Conservation (phyloP, 2,113 vertebrate species). For the Poeciliopsis turrubarensis region DNA sequence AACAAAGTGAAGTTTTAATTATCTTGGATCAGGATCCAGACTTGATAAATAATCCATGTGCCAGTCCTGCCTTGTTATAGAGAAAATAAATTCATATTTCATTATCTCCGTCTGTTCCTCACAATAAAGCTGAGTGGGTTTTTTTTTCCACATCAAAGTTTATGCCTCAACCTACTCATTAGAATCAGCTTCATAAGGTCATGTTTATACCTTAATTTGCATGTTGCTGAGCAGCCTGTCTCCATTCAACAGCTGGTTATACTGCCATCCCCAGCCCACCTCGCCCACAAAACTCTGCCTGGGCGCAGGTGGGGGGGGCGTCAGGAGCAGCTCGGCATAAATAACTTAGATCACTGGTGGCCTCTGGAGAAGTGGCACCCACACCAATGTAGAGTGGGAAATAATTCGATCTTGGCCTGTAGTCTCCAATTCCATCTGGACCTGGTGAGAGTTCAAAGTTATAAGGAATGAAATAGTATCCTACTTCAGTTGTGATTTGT, state of each 20-base stretch:
- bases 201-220: slow-evolving; percentile 77
- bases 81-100: background rate
- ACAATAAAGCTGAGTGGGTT: background rate
- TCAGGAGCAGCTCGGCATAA: slow-evolving; percentile 64
- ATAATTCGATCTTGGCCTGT: slow-evolving; percentile 72
- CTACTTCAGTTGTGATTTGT: background rate
- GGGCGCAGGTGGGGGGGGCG: slow-evolving; percentile 5
- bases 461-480: background rate
- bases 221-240: slow-evolving; percentile 65
- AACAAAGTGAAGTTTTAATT: background rate
- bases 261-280: slow-evolving; percentile 79
- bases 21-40: background rate
- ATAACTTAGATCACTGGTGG: slow-evolving; percentile 74
- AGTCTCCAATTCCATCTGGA: slow-evolving; percentile 78
- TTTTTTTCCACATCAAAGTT: slow-evolving; percentile 3
- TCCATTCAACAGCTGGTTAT: slow-evolving; percentile 69
- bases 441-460: slow-evolving; percentile 62
- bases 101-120: slow-evolving; percentile 3
- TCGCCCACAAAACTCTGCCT: slow-evolving; percentile 68
- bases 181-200: background rate
- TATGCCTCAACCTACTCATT: background rate
- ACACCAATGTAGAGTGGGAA: slow-evolving; percentile 64
- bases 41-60: background rate
- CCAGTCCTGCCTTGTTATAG: background rate
- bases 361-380: slow-evolving; percentile 52